These are phyloP conservation scores for Pygoscelis adeliae DNA, from an alignment of 2,113 vertebrate genomes.

Conservation along the genomic window DNA sequence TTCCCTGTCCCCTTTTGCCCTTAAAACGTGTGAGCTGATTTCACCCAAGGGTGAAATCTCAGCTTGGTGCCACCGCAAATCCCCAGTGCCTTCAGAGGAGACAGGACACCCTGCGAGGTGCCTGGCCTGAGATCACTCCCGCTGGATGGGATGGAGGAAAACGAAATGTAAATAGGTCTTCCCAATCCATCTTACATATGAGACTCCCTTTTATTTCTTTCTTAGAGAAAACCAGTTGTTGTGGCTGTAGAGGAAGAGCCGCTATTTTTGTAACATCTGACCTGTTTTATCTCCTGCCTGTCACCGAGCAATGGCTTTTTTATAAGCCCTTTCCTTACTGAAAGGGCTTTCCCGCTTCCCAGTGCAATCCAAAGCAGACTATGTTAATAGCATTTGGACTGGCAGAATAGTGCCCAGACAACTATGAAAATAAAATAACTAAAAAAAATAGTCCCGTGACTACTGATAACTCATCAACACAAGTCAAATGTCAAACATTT, in stretches of 20 bases:
- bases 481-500: neutral
- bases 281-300: neutral
- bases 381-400: neutral
- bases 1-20: neutral
- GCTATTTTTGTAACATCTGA: slow-evolving; percentile 12
- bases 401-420: neutral
- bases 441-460: neutral
- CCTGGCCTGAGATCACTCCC: neutral
- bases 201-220: neutral
- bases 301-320: neutral
- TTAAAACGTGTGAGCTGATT: neutral
- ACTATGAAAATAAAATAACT: neutral
- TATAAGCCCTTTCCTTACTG: neutral
- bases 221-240: neutral
- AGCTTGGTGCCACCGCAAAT: neutral
- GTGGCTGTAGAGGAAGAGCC: neutral
- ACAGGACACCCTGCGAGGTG: neutral
- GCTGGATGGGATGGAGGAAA: neutral
- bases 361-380: neutral
- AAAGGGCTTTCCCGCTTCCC: neutral
- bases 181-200: neutral
- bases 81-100: neutral
- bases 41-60: neutral
- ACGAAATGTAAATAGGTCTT: neutral
- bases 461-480: neutral